Conservation (phyloP, 1,140 invertebrate species). For the Bombus haemorrhoidalis region DNA sequence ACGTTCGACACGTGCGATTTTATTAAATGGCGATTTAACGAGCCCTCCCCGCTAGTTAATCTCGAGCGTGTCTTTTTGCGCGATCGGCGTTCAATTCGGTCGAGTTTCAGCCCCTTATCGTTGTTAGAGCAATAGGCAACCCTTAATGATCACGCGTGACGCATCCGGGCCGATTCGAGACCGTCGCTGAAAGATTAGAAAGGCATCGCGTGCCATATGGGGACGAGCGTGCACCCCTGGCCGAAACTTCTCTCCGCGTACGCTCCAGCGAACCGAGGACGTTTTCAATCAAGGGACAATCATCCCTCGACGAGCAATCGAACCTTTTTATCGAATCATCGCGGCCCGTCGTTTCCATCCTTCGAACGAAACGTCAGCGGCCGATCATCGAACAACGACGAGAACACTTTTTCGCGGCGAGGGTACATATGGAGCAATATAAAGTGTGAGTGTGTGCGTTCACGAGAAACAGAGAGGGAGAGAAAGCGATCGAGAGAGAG, state of each 20-base stretch:
- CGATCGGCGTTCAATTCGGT: neutral
- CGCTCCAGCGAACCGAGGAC: constrained; percentile 66
- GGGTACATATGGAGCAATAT: constrained; percentile 45
- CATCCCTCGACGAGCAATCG: constrained; percentile 74
- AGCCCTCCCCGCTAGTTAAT: neutral
- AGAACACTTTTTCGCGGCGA: constrained; percentile 55
- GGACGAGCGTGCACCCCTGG: constrained; percentile 12
- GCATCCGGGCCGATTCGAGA: constrained; percentile 23
- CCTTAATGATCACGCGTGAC: constrained; percentile 21
- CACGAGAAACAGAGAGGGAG: neutral
- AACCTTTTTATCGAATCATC: constrained; percentile 74
- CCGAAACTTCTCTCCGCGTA: constrained; percentile 40
- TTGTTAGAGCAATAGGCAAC: neutral
- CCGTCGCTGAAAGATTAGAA: constrained; percentile 48
- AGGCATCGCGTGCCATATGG: constrained; percentile 44
- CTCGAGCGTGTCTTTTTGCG: neutral
- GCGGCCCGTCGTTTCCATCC: constrained; percentile 53
- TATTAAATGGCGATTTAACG: neutral
- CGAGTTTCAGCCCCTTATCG: neutral
- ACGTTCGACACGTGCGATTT: neutral
- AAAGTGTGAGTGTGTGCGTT: neutral
- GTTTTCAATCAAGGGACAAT: constrained; percentile 78
- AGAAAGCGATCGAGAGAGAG: neutral
- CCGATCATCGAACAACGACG: constrained; percentile 60
- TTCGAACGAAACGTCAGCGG: constrained; percentile 47